These are phyloP conservation scores for Smutsia temminckii DNA, from an alignment of 2,797 vertebrate species.

Conservation along the genomic window DNA sequence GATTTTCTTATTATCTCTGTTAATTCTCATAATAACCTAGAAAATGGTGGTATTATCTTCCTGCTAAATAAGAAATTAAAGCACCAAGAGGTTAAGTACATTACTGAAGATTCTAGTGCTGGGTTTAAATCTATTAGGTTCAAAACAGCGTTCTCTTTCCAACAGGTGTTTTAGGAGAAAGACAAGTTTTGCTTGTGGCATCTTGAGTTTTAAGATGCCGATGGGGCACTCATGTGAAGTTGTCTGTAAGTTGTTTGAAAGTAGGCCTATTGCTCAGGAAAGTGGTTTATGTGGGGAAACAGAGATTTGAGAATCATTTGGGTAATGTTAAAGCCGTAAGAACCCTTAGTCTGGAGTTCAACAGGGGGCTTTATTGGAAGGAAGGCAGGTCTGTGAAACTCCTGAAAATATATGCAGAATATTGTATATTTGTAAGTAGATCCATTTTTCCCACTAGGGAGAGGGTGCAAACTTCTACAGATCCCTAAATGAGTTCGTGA, in stretches of 20 bases:
- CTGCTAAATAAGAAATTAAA: slow-evolving; percentile 47
- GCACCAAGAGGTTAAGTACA: background rate
- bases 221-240: background rate
- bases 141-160: slow-evolving; percentile 1
- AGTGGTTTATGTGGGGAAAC: background rate
- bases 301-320: background rate
- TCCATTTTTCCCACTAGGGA: background rate
- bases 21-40: background rate
- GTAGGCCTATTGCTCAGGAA: background rate
- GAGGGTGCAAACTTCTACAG: background rate
- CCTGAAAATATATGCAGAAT: background rate
- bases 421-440: background rate
- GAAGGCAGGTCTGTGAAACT: background rate
- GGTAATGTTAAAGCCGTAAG: background rate
- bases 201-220: background rate
- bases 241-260: slow-evolving; percentile 1
- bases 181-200: background rate
- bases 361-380: background rate
- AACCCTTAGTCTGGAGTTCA: background rate
- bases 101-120: background rate
- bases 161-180: background rate
- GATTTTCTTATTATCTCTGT: background rate
- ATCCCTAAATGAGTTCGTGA: background rate
- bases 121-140: slow-evolving; percentile 44
- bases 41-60: background rate